Evolutionary conservation across 2,888 invertebrate species (phyloP), one percentile per base, ranked within the genome.

Genomic region (Chaitophorus viminalis): DNA sequence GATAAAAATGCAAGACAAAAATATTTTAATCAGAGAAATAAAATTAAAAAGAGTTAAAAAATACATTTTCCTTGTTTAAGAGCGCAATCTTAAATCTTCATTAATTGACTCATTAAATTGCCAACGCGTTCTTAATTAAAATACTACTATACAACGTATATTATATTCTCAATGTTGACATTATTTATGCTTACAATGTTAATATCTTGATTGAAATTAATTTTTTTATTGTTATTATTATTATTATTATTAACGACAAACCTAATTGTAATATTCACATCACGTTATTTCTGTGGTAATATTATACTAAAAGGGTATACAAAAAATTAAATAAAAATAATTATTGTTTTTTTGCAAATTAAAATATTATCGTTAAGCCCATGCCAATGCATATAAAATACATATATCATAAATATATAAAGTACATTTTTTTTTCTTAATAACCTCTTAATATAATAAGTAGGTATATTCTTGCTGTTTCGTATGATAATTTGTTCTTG

Each of bases 121-220:
- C 54, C 78, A 60, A 78, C 78, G 78, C n/a, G 25, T 60, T 78
- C 33, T 60, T 36, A 33, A 60, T 60, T 78, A 78, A 78, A 60
- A 60, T 17, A 60, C n/a, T 18, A 36, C 33, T 6, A 36, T 25
- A n/a, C 36, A 21, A 72, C 33, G 29, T 72, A 29, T 8, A n/a
- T 33, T 33, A 36, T 72, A 72, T 72, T 60, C 21, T 60, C 18
- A 18, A 29, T 21, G 33, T 21, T 68, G 29, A 72, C 72, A 72
- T 72, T 72, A 36, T 72, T 68, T 68, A 1, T 68, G 21, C 29
- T 68, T 11, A 68, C n/a, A 68, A 68, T 29, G n/a, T 29, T 11
- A 68, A 29, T 25, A 68, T 68, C 68, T 68, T 9, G 68, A 29
- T 68, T 68, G 68, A 29, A 68, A 68, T 60, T 54, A 54, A 54